Evolutionary conservation across 2,888 invertebrate species (phyloP), one percentile per base, ranked within the genome.

Genomic region (Pammene aurita): DNA sequence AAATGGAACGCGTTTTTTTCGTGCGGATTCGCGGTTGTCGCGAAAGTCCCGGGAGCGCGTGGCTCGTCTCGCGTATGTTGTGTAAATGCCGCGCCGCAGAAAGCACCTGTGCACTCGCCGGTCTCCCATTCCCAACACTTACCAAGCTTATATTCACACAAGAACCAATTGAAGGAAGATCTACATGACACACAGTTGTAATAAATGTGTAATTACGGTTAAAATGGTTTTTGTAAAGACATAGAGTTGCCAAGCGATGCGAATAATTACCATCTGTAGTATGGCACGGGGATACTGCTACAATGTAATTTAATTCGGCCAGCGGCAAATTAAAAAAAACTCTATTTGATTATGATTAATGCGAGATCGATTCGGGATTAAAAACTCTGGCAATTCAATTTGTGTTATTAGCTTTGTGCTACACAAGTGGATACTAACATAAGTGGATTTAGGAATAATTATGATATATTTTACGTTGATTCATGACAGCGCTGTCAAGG

Each of bases 71-170:
- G 84, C 88, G 91, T 81, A 84, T 84, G 85, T 85, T 83, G 84
- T 80, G 80, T 88, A 90, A 90, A 89, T 91, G 91, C 85, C 89
- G 80, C 80, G 80, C 77, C 76, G 76, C 80, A 82, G 77, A 68
- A 65, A 46, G 63, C 86, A 86, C 89, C 86, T 86, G 88, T 82
- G 81, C 80, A 75, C 77, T 80, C 76, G 78, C 81, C 76, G 78
- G 76, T 34, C 34, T 34, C 9, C 13, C 50, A 50, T 35, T 54
- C 13, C 34, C n/a, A 4, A 54, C 26, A 6, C 54, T n/a, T 54
- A 54, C 34, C 54, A 6, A 34, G 9, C 34, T 54, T 2, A 54
- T 7, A 34, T 0, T 1, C n/a, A n/a, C 5, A 11, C 34, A 34
- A 9, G 7, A 7, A n/a, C 34, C 54, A 54, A 7, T 54, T n/a